phyloP scores from a whole-genome alignment of 2,113 vertebrate genomes.

The Thinocorus orbignyianus region DNA sequence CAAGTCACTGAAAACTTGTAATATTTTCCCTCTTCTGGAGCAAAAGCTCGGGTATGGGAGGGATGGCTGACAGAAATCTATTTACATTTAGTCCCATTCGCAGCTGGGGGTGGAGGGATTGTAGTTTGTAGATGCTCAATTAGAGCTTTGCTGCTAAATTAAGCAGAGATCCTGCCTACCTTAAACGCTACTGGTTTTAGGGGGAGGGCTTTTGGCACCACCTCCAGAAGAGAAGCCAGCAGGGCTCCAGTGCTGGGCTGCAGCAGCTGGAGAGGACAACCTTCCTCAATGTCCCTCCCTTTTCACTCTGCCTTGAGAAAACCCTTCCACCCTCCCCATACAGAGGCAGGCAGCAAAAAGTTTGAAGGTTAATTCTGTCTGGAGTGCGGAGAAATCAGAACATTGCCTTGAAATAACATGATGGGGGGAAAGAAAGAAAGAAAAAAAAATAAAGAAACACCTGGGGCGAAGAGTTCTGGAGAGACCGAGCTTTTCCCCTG shows the following conservation, averaged over 20 bases:
- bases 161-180: background rate
- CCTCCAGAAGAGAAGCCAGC: background rate
- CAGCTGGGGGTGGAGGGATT: background rate
- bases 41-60: background rate
- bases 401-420: background rate
- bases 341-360: background rate
- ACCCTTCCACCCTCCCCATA: background rate
- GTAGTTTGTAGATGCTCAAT: background rate
- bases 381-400: background rate
- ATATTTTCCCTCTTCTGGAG: background rate
- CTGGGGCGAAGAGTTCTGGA: background rate
- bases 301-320: background rate
- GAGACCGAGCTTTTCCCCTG: background rate
- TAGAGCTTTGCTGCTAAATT: background rate
- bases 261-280: background rate
- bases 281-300: background rate
- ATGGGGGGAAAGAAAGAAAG: too few relatives aligned
- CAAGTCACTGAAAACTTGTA: background rate
- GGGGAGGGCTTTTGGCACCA: background rate
- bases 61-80: background rate
- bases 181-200: background rate
- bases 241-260: background rate
- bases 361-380: background rate
- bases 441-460: too few relatives aligned
- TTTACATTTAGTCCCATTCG: background rate